Conservation (phyloP, 2,888 invertebrate genomes). For the Xestoiulus laeticollis region DNA sequence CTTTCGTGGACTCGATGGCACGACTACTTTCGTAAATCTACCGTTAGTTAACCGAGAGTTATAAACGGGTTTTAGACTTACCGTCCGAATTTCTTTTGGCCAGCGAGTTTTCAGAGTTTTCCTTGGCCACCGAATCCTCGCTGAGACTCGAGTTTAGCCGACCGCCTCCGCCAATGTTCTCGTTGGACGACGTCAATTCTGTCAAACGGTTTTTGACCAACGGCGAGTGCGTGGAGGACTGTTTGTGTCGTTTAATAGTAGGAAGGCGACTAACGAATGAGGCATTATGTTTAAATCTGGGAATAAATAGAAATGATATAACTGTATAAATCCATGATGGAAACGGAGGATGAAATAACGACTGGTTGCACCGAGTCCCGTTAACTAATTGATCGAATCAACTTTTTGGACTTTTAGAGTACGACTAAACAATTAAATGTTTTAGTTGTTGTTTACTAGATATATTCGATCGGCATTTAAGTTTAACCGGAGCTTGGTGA, state of each 20-base stretch:
- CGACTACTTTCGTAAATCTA: not conserved
- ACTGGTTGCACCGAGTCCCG: not conserved
- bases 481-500: not conserved
- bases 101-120: conserved; percentile 73
- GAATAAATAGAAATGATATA: not conserved
- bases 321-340: not conserved
- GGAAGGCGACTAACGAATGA: conserved; percentile 92
- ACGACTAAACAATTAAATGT: no score
- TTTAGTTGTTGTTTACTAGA: no score
- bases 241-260: conserved; percentile 75
- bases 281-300: conserved; percentile 90
- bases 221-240: conserved; percentile 58
- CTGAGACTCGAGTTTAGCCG: conserved; percentile 76
- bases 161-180: conserved; percentile 56
- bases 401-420: no score
- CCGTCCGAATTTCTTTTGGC: conserved; percentile 86
- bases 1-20: no score
- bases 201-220: conserved; percentile 53
- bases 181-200: conserved; percentile 54
- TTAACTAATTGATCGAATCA: no score
- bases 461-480: not conserved
- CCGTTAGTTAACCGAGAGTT: not conserved
- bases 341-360: not conserved
- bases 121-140: conserved; percentile 78
- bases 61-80: conserved; percentile 70